phyloP scores from a whole-genome alignment of 92 coral and sea anemone species.

The Zoanthus sociatus region DNA sequence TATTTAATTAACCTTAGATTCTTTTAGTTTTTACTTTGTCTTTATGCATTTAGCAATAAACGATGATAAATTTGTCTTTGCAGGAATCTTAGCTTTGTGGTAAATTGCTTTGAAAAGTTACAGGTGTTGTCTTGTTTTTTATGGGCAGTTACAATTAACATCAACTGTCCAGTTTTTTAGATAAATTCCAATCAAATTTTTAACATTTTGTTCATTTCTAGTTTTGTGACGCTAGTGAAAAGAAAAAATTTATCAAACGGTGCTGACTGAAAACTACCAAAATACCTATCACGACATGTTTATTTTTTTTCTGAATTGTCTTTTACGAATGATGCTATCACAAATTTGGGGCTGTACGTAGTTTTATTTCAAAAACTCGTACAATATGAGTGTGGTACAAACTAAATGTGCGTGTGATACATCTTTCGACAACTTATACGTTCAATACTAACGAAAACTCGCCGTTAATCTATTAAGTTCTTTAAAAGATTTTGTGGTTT shows the following conservation, averaged over 20 bases:
- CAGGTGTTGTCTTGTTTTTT: background rate
- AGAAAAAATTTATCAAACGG: constrained; percentile 12
- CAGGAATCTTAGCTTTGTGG: background rate
- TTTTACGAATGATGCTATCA: background rate
- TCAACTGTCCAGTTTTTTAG: background rate
- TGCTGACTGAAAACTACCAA: constrained; percentile 7
- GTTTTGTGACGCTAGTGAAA: constrained; percentile 43
- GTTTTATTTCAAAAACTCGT: background rate
- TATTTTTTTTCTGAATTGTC: constrained; percentile 8
- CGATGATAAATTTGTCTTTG: background rate
- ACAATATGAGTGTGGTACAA: background rate
- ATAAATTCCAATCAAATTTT: constrained; percentile 33
- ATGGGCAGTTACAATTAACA: background rate
- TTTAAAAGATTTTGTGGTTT: constrained; percentile 30
- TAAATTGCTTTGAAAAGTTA: background rate
- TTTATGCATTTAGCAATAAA: background rate
- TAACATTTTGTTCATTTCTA: constrained; percentile 22
- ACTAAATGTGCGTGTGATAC: constrained; percentile 9
- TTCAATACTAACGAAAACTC: background rate
- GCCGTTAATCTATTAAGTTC: background rate
- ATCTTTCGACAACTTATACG: no score
- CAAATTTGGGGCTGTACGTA: background rate
- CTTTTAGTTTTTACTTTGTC: constrained; percentile 3
- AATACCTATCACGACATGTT: background rate
- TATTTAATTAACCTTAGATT: constrained; percentile 19